Conservation (phyloP, 2,113 vertebrate species). For the Bufo bufo region DNA sequence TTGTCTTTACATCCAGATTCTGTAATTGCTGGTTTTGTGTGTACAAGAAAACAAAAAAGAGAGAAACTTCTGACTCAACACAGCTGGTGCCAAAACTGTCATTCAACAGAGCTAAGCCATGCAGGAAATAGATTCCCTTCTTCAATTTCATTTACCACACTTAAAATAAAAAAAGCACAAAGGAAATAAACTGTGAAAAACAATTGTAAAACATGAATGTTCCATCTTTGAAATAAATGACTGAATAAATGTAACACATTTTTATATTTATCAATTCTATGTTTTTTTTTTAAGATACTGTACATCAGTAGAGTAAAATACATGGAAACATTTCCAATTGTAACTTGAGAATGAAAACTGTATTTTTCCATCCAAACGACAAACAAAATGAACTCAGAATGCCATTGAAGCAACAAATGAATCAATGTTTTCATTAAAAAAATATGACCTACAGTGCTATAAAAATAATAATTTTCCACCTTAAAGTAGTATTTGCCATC, state of each 20-base stretch:
- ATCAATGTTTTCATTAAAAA: not conserved
- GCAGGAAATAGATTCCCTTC: not conserved
- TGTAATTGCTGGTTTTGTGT: not conserved
- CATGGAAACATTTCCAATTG: not conserved
- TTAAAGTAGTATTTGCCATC: not conserved
- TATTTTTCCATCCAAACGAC: not conserved
- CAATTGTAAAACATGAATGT: not conserved
- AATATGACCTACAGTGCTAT: not conserved
- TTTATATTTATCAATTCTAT: not conserved
- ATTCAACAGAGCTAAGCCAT: not conserved
- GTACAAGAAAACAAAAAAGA: not conserved
- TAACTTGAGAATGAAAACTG: not conserved
- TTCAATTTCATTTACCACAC: not conserved
- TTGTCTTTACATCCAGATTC: not conserved
- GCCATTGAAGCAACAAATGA: not conserved
- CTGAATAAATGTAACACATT: not conserved
- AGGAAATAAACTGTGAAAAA: conserved; percentile 16
- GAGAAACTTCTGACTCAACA: not conserved
- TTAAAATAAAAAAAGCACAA: not conserved
- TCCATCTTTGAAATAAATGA: not conserved
- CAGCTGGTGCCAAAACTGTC: not conserved
- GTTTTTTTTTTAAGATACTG: not conserved
- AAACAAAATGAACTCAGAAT: not conserved
- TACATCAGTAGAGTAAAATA: not conserved
- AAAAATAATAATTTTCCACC: not conserved